Percentiles rank a stretch among this genome's conserved stretches.
Evolutionary conservation across 1,140 invertebrate species (phyloP).

Genomic region (Zaprionus camerounensis): DNA sequence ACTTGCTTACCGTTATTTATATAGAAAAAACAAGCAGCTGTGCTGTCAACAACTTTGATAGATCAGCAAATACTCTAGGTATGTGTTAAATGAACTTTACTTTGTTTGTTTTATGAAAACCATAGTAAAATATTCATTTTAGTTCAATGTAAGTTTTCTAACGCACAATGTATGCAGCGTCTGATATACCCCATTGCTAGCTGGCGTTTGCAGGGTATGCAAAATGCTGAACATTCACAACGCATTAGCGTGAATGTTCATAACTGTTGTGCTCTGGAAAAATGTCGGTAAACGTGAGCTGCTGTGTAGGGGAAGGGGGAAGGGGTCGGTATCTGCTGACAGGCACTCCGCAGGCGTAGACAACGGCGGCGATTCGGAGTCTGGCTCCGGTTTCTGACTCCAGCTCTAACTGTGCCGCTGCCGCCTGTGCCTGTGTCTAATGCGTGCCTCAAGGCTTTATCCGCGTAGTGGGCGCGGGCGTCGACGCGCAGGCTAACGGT

Average conservation of each 20-base stretch:
- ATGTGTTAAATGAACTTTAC: neutral
- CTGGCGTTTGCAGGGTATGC: conserved; percentile 18
- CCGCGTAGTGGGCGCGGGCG: conserved; percentile 1
- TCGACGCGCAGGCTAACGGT: conserved; percentile 49
- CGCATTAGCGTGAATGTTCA: conserved; percentile 79
- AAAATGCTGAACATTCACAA: conserved; percentile 72
- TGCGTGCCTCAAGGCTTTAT: conserved; percentile 72
- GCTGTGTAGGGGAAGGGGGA: neutral
- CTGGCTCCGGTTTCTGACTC: conserved; percentile 16
- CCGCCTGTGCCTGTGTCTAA: conserved; percentile 51
- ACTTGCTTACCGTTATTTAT: conserved; percentile 52
- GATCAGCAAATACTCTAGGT: conserved; percentile 17
- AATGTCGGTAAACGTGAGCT: conserved; percentile 14
- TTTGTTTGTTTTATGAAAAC: neutral
- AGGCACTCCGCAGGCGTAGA: conserved; percentile 15
- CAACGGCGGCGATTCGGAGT: conserved; percentile 6
- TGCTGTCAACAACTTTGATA: neutral
- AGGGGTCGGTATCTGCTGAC: conserved; percentile 51
- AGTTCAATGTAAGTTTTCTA: too few species aligned
- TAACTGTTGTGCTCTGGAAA: conserved; percentile 60
- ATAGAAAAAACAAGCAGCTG: conserved; percentile 37
- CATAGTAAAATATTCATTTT: neutral
- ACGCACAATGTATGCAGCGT: neutral
- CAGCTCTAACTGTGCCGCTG: conserved; percentile 20
- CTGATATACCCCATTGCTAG: neutral